Percentiles rank a stretch among this genome's conserved stretches.
phyloP scores from a whole-genome alignment of 2,888 invertebrate genomes.

The Idaea straminata region DNA sequence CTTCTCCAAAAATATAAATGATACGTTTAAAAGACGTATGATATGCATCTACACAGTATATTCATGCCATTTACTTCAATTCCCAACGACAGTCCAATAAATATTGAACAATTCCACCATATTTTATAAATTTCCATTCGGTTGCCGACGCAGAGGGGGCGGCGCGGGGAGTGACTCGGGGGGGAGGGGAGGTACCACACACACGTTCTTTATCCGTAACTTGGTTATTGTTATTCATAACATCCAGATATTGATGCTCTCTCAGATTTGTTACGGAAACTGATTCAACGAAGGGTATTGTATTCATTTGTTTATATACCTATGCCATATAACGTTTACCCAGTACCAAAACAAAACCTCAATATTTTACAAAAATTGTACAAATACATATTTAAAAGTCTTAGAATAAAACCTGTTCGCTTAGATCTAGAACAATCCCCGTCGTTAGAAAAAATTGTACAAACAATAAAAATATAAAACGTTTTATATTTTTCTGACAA shows the following conservation, averaged over 20 bases:
- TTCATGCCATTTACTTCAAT: neutral
- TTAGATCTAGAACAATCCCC: too few species aligned
- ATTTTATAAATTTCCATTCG: constrained; percentile 16
- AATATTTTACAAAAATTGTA: too few species aligned
- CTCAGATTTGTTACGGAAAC: constrained; percentile 2
- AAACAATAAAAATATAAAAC: too few species aligned
- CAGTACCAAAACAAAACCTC: too few species aligned
- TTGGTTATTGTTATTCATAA: constrained; percentile 22
- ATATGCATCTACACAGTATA: neutral
- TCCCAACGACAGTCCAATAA: neutral
- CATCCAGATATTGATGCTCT: constrained; percentile 14
- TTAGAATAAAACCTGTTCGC: too few species aligned
- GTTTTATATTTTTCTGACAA: too few species aligned
- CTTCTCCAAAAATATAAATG: neutral
- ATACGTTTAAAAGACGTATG: neutral
- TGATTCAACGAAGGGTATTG: neutral
- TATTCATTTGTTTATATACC: neutral
- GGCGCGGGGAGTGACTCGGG: neutral
- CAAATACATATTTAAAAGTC: too few species aligned
- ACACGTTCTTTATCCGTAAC: neutral
- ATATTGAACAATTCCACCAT: constrained; percentile 6
- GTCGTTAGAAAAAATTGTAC: too few species aligned
- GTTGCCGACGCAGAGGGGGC: constrained; percentile 8
- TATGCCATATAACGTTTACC: neutral
- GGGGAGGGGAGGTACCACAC: neutral